A percentile compares a stretch with the other conserved stretches of the same genome.
Evolutionary conservation across 2,113 vertebrate species (phyloP).

Genomic region (Hydrolagus affinis): DNA sequence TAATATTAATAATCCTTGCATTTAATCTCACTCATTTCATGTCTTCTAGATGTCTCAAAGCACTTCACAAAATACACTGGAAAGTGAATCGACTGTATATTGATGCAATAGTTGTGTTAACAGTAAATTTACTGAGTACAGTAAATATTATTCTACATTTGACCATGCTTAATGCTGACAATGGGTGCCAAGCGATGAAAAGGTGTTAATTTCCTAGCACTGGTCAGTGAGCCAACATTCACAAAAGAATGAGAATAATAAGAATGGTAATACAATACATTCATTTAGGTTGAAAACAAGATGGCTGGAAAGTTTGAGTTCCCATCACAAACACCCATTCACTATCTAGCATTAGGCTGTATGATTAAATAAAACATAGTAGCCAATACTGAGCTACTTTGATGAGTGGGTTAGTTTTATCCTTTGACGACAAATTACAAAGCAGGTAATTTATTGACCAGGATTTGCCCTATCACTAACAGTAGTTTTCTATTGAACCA

Average conservation of each 20-base stretch:
- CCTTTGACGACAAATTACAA: not conserved
- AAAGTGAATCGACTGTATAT: too few relatives aligned
- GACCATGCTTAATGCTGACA: too few relatives aligned
- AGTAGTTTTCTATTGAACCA: not conserved
- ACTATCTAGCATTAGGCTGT: not conserved
- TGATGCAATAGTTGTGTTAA: too few relatives aligned
- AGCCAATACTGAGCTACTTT: not conserved
- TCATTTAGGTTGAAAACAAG: not conserved
- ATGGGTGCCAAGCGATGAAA: too few relatives aligned
- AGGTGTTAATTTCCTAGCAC: not conserved
- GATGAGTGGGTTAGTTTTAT: not conserved
- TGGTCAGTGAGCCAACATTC: not conserved
- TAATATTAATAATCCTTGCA: too few relatives aligned
- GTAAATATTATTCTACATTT: too few relatives aligned
- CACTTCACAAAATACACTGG: too few relatives aligned
- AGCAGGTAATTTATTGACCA: not conserved
- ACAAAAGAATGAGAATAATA: not conserved
- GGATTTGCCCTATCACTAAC: not conserved
- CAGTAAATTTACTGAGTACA: too few relatives aligned
- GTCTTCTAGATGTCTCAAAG: too few relatives aligned
- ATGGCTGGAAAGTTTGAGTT: not conserved
- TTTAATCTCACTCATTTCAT: too few relatives aligned
- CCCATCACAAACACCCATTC: not conserved
- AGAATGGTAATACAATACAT: not conserved
- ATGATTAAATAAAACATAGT: not conserved